These are phyloP conservation scores for Chunga burmeisteri DNA, from an alignment of 2,113 vertebrate genomes.

Conservation along the genomic window DNA sequence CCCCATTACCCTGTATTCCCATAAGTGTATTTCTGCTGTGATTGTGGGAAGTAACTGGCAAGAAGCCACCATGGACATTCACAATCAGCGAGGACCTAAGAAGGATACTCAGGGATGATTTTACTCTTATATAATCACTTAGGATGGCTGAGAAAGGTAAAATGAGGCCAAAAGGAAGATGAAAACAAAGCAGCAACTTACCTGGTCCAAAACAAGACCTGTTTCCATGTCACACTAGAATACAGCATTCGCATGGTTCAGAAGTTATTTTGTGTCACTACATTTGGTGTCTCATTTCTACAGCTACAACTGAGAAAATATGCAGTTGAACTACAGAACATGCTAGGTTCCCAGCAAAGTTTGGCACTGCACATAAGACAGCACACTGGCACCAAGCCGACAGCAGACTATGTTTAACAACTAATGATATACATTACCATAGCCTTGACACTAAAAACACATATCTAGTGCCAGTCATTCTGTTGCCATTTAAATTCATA, in stretches of 20 bases:
- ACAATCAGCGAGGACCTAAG: background rate
- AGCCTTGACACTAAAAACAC: constrained; percentile 71
- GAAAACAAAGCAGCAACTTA: background rate
- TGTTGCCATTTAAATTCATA: constrained; percentile 60
- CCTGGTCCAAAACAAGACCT: rapidly evolving
- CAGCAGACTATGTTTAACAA: constrained; percentile 70
- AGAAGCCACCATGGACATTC: background rate
- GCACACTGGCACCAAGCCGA: constrained; percentile 21
- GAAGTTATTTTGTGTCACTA: constrained; percentile 2
- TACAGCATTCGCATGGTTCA: background rate
- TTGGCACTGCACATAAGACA: constrained; percentile 25
- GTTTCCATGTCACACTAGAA: background rate
- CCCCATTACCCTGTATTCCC: background rate
- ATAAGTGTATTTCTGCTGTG: background rate
- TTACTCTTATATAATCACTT: background rate
- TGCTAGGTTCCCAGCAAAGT: constrained; percentile 35
- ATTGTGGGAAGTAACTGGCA: background rate
- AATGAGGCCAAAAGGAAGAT: background rate
- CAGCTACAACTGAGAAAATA: constrained; percentile 50
- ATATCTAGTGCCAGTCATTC: constrained; percentile 57
- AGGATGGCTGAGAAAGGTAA: background rate
- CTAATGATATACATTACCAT: constrained; percentile 67
- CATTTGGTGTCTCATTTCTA: constrained; percentile 15
- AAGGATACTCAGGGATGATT: background rate
- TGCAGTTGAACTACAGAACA: background rate